Percentiles rank a stretch among this genome's conserved stretches.
Conservation (phyloP, 2,113 vertebrate species). For the Falco punctatus region DNA sequence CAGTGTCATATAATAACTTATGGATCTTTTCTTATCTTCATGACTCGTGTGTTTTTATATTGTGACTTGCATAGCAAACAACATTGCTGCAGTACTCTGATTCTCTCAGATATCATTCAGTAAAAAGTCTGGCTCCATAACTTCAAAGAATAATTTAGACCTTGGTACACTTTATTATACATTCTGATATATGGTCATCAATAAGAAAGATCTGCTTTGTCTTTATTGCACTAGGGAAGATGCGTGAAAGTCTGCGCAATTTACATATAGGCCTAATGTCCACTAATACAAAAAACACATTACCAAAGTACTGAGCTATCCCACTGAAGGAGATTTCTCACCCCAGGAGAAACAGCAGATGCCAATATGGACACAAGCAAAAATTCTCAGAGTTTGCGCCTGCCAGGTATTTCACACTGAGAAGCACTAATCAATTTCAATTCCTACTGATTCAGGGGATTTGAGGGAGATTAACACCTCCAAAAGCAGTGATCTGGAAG, state of each 20-base stretch:
- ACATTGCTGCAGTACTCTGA: background rate
- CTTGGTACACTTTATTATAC: background rate
- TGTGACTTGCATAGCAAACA: background rate
- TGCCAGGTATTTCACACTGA: background rate
- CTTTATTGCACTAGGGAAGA: background rate
- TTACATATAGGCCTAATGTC: background rate
- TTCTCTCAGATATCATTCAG: background rate
- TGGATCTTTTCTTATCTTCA: background rate
- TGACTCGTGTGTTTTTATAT: background rate
- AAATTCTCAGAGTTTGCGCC: background rate
- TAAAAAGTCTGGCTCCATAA: background rate
- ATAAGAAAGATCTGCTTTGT: background rate
- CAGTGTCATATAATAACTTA: background rate
- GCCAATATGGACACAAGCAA: background rate
- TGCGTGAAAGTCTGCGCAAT: background rate
- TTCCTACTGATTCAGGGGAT: conserved; percentile 6
- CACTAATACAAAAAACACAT: background rate
- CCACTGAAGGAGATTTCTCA: background rate
- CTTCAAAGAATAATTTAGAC: background rate
- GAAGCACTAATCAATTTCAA: conserved; percentile 17
- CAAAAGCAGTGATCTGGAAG: background rate
- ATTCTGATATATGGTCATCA: background rate
- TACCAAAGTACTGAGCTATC: background rate
- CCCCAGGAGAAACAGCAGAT: background rate
- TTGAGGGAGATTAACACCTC: background rate